Evolutionary conservation across 2,797 vertebrate genomes (phyloP), one percentile per base, ranked within the genome.

Genomic region (Catharus ustulatus): DNA sequence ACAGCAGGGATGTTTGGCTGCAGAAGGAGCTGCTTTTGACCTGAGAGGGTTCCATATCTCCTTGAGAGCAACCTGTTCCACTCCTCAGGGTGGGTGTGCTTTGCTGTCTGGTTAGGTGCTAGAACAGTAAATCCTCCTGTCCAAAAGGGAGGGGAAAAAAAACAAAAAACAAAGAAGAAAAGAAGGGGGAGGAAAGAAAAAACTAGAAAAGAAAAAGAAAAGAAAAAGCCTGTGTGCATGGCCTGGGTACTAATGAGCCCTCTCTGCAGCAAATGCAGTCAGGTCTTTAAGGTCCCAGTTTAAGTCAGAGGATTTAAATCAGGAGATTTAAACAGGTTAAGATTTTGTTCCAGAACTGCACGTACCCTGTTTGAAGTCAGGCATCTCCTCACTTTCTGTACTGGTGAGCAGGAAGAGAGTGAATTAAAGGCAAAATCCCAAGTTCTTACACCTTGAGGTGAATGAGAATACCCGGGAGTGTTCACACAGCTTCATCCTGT

Each of bases 71-170:
- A 58, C 89, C 36, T 67, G 17, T 12, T 42, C 55, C n/a, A 11
- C 49, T 81, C 5, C 58, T 10, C 10, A 12, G 24, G 24, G 58
- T 63, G 75, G 54, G n/a, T 52, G 48, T 59, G 38, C 48, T 87
- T 62, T 87, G 85, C 81, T 90, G 12, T 21, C 57, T 92, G 67
- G 57, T 78, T 57, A 67, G 92, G 89, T 91, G 84, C n/a, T 30
- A 42, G 87, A 84, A 76, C 76, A 80, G 76, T 72, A 92, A 96
- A 94, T 84, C 71, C 38, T 83, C 43, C 68, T 79, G 46, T 23
- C 64, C 58, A 32, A 27, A 67, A 55, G 5, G 1, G 3, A 17
- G 20, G 6, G 9, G 8, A 18, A 29, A 14, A 5, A 22, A 11
- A 1, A 8, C 5, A 15, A 14, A 15, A 1, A 46, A n/a, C 4